Evolutionary conservation across 2,797 vertebrate genomes (phyloP).

Genomic region (Melopsittacus undulatus): DNA sequence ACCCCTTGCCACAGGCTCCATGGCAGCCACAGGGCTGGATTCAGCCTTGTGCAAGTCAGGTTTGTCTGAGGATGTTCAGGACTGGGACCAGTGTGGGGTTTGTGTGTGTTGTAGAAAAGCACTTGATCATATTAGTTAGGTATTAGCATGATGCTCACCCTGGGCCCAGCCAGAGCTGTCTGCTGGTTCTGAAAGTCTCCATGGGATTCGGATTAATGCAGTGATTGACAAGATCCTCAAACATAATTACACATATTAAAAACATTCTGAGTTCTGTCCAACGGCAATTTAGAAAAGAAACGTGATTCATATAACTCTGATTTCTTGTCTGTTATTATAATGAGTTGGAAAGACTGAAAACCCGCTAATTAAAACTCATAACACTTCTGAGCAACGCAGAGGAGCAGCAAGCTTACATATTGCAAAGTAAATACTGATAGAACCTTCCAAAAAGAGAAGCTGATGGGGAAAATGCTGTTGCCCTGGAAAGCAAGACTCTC

Average conservation of each 20-base stretch:
- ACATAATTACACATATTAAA: neutral
- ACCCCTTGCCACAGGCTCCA: neutral
- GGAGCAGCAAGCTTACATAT: neutral
- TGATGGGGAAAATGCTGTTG: neutral
- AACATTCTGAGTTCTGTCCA: neutral
- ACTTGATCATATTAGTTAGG: accelerated
- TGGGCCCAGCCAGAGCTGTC: neutral
- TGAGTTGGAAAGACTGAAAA: neutral
- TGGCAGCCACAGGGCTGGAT: neutral
- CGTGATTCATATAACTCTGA: neutral
- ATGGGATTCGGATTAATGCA: neutral
- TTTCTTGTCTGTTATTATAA: constrained; percentile 1
- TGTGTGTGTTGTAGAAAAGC: accelerated
- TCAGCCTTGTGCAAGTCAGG: neutral
- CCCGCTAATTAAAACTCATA: constrained; percentile 19
- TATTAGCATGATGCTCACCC: neutral
- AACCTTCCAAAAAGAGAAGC: neutral
- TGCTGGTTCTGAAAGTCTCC: neutral
- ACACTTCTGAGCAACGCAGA: neutral
- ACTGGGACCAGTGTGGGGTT: accelerated
- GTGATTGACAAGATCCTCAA: neutral
- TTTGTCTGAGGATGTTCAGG: neutral
- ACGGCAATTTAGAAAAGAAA: neutral
- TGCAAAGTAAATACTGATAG: neutral
- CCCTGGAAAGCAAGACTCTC: neutral